Conservation (phyloP, 2,888 invertebrate species). For the Carabus problematicus region DNA sequence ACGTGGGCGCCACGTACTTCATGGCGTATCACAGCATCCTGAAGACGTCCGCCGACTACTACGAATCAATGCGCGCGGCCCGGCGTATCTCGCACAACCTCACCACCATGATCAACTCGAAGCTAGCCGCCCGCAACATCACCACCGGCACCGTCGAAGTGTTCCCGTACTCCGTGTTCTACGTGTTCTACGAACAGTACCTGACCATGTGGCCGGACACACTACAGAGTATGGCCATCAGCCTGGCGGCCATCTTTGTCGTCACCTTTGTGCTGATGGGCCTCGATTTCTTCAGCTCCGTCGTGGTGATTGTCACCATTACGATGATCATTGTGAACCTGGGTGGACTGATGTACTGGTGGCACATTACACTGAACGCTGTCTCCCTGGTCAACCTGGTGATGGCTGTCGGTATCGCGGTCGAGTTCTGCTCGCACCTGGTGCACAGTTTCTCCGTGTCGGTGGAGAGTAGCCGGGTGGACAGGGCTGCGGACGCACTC, state of each 20-base stretch:
- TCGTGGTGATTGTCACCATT: conserved; percentile 89
- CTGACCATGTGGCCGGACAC: conserved; percentile 94
- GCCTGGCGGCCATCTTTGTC: conserved; percentile 90
- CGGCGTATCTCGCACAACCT: conserved; percentile 83
- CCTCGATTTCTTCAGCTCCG: conserved; percentile 88
- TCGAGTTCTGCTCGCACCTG: conserved; percentile 98
- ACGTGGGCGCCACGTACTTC: conserved; percentile 84
- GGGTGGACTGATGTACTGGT: conserved; percentile 96
- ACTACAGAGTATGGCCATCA: conserved; percentile 84
- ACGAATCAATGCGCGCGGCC: conserved; percentile 83
- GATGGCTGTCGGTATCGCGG: conserved; percentile 97
- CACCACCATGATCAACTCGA: conserved; percentile 73
- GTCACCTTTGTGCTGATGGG: conserved; percentile 94
- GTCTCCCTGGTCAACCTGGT: conserved; percentile 96
- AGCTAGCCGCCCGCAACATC: conserved; percentile 62
- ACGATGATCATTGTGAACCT: conserved; percentile 93
- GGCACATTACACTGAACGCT: conserved; percentile 95
- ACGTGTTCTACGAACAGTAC: conserved; percentile 99
- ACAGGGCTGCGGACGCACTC: conserved; percentile 83
- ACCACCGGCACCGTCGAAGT: conserved; percentile 66
- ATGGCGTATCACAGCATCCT: conserved; percentile 95
- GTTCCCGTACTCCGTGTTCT: conserved; percentile 93
- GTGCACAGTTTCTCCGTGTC: conserved; percentile 91
- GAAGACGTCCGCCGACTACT: conserved; percentile 89
- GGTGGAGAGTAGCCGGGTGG: conserved; percentile 72